phyloP scores from a whole-genome alignment of 2,113 vertebrate genomes.

The Heterochromis multidens region DNA sequence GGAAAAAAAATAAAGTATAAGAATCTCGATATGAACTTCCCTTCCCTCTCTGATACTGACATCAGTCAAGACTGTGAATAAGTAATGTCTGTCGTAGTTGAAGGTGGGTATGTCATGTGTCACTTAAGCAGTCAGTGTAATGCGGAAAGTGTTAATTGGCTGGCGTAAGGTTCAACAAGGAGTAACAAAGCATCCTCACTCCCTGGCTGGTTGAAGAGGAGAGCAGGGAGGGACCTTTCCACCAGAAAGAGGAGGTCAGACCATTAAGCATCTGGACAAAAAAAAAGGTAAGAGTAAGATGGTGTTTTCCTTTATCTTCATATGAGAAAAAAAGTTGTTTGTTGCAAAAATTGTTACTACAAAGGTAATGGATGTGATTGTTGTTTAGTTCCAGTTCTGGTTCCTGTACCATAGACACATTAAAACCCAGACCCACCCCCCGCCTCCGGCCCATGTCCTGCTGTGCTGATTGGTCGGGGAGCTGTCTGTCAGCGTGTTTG shows the following conservation, averaged over 20 bases:
- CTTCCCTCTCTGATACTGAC: slow-evolving; percentile 39
- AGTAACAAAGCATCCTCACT: slow-evolving; percentile 27
- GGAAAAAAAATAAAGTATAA: slow-evolving; percentile 24
- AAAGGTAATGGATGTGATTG: slow-evolving; percentile 66
- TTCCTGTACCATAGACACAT: slow-evolving; percentile 49
- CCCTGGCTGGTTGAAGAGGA: slow-evolving; percentile 39
- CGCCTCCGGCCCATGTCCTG: slow-evolving; percentile 31
- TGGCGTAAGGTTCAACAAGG: slow-evolving; percentile 26
- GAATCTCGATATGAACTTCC: slow-evolving; percentile 24
- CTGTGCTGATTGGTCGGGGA: slow-evolving; percentile 57
- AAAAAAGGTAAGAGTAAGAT: slow-evolving; percentile 30
- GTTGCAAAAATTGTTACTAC: slow-evolving; percentile 62
- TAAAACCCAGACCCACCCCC: slow-evolving; percentile 37
- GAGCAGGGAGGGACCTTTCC: slow-evolving; percentile 25
- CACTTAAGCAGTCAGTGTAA: slow-evolving; percentile 26
- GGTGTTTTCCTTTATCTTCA: slow-evolving; percentile 32
- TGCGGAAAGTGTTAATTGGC: slow-evolving; percentile 34
- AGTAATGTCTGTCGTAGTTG: slow-evolving; percentile 17
- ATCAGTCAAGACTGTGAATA: slow-evolving; percentile 27
- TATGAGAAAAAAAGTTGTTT: slow-evolving; percentile 51
- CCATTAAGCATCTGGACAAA: slow-evolving; percentile 39
- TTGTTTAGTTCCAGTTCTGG: slow-evolving; percentile 50
- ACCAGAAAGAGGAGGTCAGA: slow-evolving; percentile 46
- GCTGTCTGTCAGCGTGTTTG: slow-evolving; percentile 42
- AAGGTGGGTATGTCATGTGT: slow-evolving; percentile 34